phyloP scores from a whole-genome alignment of 2,113 vertebrate genomes.

The Vulpes lagopus region DNA sequence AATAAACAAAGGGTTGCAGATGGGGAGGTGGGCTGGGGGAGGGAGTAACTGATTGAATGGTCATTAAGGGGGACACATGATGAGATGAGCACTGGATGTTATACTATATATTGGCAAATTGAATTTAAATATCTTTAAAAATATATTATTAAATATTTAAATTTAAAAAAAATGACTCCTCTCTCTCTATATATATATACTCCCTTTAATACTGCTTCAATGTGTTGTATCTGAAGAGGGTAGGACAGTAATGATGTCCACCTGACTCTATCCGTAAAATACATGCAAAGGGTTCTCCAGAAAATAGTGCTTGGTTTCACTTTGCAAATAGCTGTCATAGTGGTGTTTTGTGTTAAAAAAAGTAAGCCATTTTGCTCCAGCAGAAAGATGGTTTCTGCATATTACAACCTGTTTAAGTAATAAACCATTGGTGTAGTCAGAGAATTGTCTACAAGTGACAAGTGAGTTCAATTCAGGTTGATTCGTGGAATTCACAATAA shows the following conservation, averaged over 20 bases:
- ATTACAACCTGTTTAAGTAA: not conserved
- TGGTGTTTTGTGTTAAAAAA: not conserved
- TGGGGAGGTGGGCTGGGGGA: too few species aligned
- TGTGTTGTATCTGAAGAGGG: not conserved
- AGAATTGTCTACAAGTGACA: not conserved
- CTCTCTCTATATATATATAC: too few species aligned
- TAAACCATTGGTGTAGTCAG: too few species aligned
- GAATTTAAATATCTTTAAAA: too few species aligned
- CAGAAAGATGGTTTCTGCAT: not conserved
- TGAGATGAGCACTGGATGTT: too few species aligned
- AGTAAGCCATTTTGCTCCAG: not conserved
- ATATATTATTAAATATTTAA: too few species aligned
- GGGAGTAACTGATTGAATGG: too few species aligned
- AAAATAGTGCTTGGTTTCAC: not conserved
- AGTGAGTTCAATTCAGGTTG: not conserved
- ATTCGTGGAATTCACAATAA: not conserved
- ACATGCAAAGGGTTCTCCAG: not conserved
- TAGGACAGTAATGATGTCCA: not conserved
- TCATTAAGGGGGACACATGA: too few species aligned
- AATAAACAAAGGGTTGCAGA: too few species aligned
- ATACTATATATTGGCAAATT: too few species aligned
- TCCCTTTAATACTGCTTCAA: conserved; percentile 11
- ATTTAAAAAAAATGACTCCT: too few species aligned
- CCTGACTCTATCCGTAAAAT: not conserved
- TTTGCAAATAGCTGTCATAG: not conserved